Conservation (phyloP, 2,888 invertebrate genomes). For the Heteropelma amictum region DNA sequence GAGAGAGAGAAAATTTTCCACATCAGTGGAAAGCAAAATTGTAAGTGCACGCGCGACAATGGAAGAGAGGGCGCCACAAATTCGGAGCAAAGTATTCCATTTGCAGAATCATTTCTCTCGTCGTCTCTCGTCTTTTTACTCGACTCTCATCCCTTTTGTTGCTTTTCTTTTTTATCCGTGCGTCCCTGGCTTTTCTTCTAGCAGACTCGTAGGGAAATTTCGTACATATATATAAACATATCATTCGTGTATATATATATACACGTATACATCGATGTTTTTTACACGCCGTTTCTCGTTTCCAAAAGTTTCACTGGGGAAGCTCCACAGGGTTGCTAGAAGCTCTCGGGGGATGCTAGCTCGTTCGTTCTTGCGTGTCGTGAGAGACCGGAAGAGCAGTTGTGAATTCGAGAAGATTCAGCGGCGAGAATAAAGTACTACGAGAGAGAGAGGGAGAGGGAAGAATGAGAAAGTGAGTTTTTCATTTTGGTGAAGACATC, state of each 20-base stretch:
- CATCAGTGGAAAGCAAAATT: neutral
- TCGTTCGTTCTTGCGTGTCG: constrained; percentile 22
- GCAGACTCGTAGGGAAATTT: neutral
- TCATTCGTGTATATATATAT: neutral
- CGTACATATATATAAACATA: neutral
- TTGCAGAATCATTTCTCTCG: constrained; percentile 25
- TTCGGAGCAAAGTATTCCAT: constrained; percentile 48
- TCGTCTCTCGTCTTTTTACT: neutral
- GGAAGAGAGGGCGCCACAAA: constrained; percentile 43
- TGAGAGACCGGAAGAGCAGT: constrained; percentile 10
- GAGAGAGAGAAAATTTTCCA: neutral
- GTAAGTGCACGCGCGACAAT: constrained; percentile 27
- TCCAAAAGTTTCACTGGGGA: constrained; percentile 26
- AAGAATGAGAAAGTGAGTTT: constrained; percentile 1
- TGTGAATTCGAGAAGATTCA: constrained; percentile 6
- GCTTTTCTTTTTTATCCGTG: constrained; percentile 22
- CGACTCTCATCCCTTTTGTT: neutral
- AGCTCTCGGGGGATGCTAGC: constrained; percentile 18
- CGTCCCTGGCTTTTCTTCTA: constrained; percentile 1
- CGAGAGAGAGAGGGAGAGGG: neutral
- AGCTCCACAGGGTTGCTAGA: constrained; percentile 1
- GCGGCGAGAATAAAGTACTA: neutral
- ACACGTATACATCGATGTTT: neutral
- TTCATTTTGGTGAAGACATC: neutral
- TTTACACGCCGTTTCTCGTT: constrained; percentile 24